phyloP scores from a whole-genome alignment of 2,113 vertebrate species.

The Phyllopteryx taeniolatus region DNA sequence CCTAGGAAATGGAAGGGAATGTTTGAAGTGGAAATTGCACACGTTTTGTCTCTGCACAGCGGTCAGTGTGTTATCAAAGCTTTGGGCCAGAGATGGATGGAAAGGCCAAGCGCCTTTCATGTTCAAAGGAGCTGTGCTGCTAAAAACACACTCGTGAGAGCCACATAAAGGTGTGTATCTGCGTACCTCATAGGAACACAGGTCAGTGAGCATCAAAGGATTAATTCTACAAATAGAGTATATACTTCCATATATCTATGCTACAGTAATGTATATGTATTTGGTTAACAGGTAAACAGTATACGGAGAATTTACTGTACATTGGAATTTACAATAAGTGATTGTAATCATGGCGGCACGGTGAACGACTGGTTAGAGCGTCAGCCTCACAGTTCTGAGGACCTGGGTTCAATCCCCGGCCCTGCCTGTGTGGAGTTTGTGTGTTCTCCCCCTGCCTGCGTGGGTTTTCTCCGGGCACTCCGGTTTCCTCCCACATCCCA shows the following conservation, averaged over 20 bases:
- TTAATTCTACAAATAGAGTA: neutral
- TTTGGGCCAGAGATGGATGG: constrained; percentile 49
- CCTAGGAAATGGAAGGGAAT: constrained; percentile 34
- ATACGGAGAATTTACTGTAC: too few relatives aligned
- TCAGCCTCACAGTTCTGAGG: too few relatives aligned
- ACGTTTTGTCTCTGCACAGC: constrained; percentile 2
- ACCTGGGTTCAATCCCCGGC: too few relatives aligned
- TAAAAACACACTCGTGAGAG: constrained; percentile 54
- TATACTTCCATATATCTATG: neutral
- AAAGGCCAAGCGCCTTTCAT: constrained; percentile 68
- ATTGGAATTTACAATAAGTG: too few relatives aligned
- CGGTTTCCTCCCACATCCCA: too few relatives aligned
- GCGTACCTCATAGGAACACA: neutral
- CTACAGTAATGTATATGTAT: neutral
- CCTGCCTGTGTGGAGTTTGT: too few relatives aligned
- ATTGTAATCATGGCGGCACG: too few relatives aligned
- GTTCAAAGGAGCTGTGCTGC: constrained; percentile 61
- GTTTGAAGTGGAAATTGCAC: constrained; percentile 61
- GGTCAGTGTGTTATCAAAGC: constrained; percentile 61
- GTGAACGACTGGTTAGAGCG: too few relatives aligned
- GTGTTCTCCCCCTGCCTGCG: too few relatives aligned
- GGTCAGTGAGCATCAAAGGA: neutral
- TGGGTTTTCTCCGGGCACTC: too few relatives aligned
- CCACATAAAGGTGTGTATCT: constrained; percentile 36
- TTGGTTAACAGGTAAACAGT: too few relatives aligned